These are phyloP conservation scores for Sorex fumeus DNA, from an alignment of 2,113 vertebrate genomes.

Conservation along the genomic window DNA sequence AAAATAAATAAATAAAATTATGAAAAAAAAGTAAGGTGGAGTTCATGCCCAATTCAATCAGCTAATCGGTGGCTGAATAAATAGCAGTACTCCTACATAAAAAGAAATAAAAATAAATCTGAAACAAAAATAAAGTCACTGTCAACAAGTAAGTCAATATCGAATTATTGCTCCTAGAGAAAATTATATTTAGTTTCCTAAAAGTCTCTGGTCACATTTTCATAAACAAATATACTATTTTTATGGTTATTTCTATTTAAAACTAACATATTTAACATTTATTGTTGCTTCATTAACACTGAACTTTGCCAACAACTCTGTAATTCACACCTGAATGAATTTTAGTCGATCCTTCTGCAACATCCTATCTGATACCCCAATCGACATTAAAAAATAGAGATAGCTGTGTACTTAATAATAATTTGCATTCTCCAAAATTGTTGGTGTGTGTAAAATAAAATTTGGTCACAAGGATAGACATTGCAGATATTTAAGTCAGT, in stretches of 20 bases:
- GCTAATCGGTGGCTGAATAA: no score
- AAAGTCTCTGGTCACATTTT: background rate
- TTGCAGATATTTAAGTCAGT: no score
- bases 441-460: no score
- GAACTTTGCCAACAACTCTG: background rate
- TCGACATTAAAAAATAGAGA: background rate
- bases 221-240: background rate
- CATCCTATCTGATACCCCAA: background rate
- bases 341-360: background rate
- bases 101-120: no score
- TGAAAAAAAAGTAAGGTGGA: no score
- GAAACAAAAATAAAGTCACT: no score
- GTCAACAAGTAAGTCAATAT: no score
- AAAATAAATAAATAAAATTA: no score
- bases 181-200: background rate
- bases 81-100: no score
- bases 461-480: no score
- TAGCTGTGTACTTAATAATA: background rate
- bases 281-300: background rate
- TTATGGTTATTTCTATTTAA: slow-evolving; percentile 22
- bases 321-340: background rate
- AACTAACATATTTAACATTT: slow-evolving; percentile 27
- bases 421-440: slow-evolving; percentile 5
- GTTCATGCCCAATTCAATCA: no score
- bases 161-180: background rate